These are phyloP conservation scores for Trichonephila clavata DNA, from an alignment of 1,140 invertebrate species.

Conservation along the genomic window DNA sequence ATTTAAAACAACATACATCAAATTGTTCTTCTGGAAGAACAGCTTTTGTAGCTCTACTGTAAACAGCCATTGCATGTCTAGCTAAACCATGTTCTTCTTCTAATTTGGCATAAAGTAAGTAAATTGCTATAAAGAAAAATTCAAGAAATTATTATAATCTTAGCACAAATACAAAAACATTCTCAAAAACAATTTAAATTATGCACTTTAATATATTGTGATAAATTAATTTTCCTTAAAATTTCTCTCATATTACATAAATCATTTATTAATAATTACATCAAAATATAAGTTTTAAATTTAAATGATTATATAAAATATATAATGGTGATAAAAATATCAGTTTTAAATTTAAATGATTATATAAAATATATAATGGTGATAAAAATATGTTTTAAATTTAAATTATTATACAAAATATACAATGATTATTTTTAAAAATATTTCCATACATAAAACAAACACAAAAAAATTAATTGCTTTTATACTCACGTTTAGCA, in stretches of 20 bases:
- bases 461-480: background rate
- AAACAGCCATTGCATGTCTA: constrained; percentile 98
- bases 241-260: background rate
- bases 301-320: too few relatives aligned
- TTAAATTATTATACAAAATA: background rate
- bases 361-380: too few relatives aligned
- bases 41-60: constrained; percentile 95
- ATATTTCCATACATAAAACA: background rate
- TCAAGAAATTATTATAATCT: background rate
- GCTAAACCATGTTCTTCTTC: constrained; percentile 99
- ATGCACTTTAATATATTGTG: background rate
- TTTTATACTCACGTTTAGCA: constrained; percentile 87
- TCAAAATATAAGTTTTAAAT: too few relatives aligned
- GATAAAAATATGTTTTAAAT: background rate
- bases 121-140: constrained; percentile 85
- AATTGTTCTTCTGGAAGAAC: constrained; percentile 96
- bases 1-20: constrained; percentile 84
- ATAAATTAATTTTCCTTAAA: background rate
- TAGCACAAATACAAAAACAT: background rate
- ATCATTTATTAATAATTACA: too few relatives aligned
- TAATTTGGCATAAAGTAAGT: constrained; percentile 97
- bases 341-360: too few relatives aligned
- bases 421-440: too few relatives aligned
- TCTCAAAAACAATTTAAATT: too few relatives aligned
- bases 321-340: too few relatives aligned